phyloP scores from a whole-genome alignment of 2,113 vertebrate genomes.

The Lates calcarifer region DNA sequence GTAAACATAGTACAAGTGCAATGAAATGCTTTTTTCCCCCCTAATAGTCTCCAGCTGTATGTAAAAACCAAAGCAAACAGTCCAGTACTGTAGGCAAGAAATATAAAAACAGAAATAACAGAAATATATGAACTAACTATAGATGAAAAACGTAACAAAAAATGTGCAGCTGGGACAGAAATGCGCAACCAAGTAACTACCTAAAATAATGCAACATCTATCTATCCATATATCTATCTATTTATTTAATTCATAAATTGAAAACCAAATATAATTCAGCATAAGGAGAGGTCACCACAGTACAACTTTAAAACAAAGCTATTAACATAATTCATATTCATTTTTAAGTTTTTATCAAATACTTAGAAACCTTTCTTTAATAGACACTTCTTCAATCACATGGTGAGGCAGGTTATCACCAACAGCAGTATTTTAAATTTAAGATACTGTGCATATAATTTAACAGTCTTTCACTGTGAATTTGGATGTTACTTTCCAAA shows the following conservation, averaged over 20 bases:
- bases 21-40: no score
- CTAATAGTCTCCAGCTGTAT: no score
- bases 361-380: background rate
- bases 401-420: background rate
- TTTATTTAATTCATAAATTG: background rate
- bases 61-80: no score
- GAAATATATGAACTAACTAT: no score
- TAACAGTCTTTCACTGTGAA: background rate
- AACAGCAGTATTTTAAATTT: background rate
- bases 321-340: background rate
- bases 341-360: background rate
- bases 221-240: no score
- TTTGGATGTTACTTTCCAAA: slow-evolving; percentile 2
- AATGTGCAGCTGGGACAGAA: no score
- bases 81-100: no score
- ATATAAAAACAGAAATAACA: no score
- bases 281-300: background rate
- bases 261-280: background rate
- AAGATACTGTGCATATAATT: background rate
- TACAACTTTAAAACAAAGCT: background rate
- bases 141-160: no score
- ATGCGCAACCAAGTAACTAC: no score
- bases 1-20: no score
- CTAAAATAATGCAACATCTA: no score
- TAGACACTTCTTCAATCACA: background rate